phyloP scores from a whole-genome alignment of 2,797 vertebrate species.

The Calcarius lapponicus region DNA sequence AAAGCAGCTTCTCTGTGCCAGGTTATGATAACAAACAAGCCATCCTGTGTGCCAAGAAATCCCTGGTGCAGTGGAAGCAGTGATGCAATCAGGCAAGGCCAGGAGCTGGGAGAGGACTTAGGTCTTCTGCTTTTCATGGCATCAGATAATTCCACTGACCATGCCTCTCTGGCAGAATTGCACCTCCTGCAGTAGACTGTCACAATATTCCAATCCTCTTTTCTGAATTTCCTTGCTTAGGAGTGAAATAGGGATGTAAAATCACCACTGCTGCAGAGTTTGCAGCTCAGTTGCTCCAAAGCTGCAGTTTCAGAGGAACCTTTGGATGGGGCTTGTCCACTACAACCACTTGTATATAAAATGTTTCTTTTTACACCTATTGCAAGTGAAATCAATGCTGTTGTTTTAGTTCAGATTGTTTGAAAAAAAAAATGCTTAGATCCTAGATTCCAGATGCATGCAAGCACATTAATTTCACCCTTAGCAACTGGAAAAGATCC shows the following conservation, averaged over 20 bases:
- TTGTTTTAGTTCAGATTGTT: background rate
- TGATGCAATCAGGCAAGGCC: background rate
- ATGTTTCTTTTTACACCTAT: background rate
- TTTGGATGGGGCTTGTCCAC: background rate
- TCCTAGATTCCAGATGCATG: background rate
- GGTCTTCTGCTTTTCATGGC: background rate
- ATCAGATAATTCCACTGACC: background rate
- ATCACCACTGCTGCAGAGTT: background rate
- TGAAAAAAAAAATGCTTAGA: background rate
- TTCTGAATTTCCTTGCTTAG: background rate
- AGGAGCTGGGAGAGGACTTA: background rate
- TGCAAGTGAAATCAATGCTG: background rate
- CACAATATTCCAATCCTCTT: background rate
- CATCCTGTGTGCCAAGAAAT: background rate
- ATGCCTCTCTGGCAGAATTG: background rate
- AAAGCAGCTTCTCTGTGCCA: background rate
- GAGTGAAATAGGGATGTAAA: background rate
- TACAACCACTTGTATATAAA: background rate
- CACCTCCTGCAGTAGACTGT: background rate
- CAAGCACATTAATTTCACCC: background rate
- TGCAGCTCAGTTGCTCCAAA: background rate
- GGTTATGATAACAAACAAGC: background rate
- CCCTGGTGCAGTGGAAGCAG: background rate
- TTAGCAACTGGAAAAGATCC: background rate
- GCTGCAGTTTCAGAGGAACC: background rate